Evolutionary conservation across 53 echinoderm and acorn worm genomes (phyloP), one percentile per base, ranked within the genome.

Genomic region (Temnopleurus reevesii): DNA sequence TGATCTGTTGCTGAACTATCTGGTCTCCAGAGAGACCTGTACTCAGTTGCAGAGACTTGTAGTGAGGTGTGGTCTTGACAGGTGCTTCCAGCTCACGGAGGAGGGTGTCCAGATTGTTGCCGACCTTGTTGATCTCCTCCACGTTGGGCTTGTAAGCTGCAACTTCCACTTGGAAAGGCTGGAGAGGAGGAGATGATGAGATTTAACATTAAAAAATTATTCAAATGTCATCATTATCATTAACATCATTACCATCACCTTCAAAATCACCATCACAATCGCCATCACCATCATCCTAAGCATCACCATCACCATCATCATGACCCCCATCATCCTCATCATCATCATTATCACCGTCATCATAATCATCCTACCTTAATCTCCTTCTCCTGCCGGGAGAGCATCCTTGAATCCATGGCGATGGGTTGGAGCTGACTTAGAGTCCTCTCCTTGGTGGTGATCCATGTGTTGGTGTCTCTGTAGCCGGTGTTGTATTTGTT

Each of bases 131-230:
- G 36, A 99, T 82, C 0, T 96, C 96, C 25, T 96, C 96, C 24
- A 99, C 87, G 84, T 76, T 92, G 12, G 99, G 99, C 47, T 96
- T 82, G 94, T 94, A 96, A 56, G 91, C 92, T 5, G 90, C 91
- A 9, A 99, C 96, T 45, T 99, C 96, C 51, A 92, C 49, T 59
- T 96, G 93, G 93, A 99, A 95, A 45, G 99, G 99, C 99, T 99
- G 90, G 55, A 27, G 36, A 71, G 26, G 23, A 19, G 8, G 41
- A 41, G 2, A 41, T 41, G 12, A 58, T n/a, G 8, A 15, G 38
- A 71, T n/a, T 49, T 15, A 49, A 1, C 49, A 15, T 49, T 1
- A 49, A 49, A 9, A 49, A 9, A 12, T 49, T 49, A 49, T 49
- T 15, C 49, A 49, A 49, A 12, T 1, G 15, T 49, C 49, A 49